Base-by-base conservation (phyloP, 1,140 invertebrate species). In the Mercenaria mercenaria region DNA sequence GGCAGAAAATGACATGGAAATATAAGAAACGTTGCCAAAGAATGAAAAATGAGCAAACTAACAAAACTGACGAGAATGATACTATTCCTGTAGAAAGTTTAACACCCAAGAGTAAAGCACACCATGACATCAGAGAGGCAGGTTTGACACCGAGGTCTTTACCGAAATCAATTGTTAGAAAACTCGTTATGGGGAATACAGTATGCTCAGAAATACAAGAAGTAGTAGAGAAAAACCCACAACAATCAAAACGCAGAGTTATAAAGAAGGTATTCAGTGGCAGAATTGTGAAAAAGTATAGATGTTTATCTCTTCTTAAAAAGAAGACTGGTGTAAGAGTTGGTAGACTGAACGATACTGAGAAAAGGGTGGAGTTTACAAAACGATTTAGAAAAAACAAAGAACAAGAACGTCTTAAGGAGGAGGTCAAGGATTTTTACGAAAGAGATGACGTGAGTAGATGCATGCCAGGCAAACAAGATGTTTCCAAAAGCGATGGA, bases 211-310 rank as follows among this genome's bases (percentile, higher is more conserved):
- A 34, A 37, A 76, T 85, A 72, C 32, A 85, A 52, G 43, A 76
- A 0, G 41, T 41, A 52, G 69, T 50, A 26, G 41, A n/a, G 41
- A 23, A 83, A 50, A 11, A 41, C n/a, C 59, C 8, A 39, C 23
- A 76, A 52, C 20, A 47, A 20, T 47, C 18, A 13, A 59, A 59
- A 59, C 56, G 20, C 23, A 6, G 56, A 72, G 29, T 32, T 29
- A 69, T 41, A n/a, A n/a, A 32, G 26, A 69, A 47, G 2, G 59
- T 61, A 37, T 67, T 84, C 43, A 39, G 32, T 11, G 61, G 39
- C 26, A 64, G 26, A 69, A 32, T 69, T 43, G 81, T 84, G 39
- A 84, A 84, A 39, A 84, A 84, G n/a, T 84, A 61, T 43, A 67
- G n/a, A n/a, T n/a, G n/a, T n/a, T 11, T 29, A n/a, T 34, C 37